phyloP scores from a whole-genome alignment of 2,797 vertebrate genomes.

The Lycodopsis pacificus region DNA sequence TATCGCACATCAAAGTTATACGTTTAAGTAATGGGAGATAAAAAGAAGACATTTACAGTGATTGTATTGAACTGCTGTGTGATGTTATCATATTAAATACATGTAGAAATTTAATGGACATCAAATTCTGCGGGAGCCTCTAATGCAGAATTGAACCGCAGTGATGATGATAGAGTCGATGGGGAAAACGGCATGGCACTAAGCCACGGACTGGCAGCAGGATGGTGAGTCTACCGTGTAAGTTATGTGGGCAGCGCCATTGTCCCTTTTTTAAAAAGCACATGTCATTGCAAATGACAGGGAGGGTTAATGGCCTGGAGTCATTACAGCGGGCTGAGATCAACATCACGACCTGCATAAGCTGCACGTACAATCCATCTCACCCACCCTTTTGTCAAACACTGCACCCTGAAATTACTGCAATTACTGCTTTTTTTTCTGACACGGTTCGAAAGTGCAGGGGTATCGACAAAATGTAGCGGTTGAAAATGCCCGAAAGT shows the following conservation, averaged over 20 bases:
- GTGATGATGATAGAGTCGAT: slow-evolving; percentile 46
- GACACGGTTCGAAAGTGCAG: slow-evolving; percentile 22
- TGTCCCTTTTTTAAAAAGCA: slow-evolving; percentile 67
- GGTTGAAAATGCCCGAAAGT: not conserved
- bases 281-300: slow-evolving; percentile 65
- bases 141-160: slow-evolving; percentile 41
- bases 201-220: slow-evolving; percentile 55
- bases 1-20: not conserved
- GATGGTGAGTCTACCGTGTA: slow-evolving; percentile 63
- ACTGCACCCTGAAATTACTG: slow-evolving; percentile 57
- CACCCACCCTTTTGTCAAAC: slow-evolving; percentile 54
- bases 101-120: slow-evolving; percentile 36
- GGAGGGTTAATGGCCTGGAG: slow-evolving; percentile 68
- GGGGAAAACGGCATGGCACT: slow-evolving; percentile 49
- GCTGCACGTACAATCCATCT: slow-evolving; percentile 40
- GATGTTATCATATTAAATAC: slow-evolving; percentile 29
- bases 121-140: slow-evolving; percentile 30
- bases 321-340: slow-evolving; percentile 70
- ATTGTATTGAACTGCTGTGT: slow-evolving; percentile 23
- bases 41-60: slow-evolving; percentile 18
- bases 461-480: slow-evolving; percentile 1
- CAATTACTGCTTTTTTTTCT: slow-evolving; percentile 25
- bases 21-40: slow-evolving; percentile 15
- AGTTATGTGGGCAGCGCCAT: slow-evolving; percentile 63
- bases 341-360: slow-evolving; percentile 64